A percentile compares a stretch with the other conserved stretches of the same genome.
These are phyloP conservation scores for Syncerus caffer DNA, from an alignment of 2,797 vertebrate species.

Conservation along the genomic window DNA sequence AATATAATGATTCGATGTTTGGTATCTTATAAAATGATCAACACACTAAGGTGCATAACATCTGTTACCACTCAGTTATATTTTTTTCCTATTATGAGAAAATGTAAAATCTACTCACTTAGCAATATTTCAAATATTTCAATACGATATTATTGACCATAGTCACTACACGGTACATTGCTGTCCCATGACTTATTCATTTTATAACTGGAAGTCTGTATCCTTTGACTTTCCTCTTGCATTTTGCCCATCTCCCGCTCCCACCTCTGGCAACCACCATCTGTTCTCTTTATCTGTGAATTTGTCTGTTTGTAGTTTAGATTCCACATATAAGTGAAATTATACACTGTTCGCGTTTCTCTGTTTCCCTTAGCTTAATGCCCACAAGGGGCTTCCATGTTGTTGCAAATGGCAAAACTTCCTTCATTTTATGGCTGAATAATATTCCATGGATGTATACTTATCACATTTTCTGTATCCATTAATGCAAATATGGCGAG, in stretches of 20 bases:
- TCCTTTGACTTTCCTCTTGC: not conserved
- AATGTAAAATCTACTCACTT: not conserved
- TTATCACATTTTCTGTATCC: not conserved
- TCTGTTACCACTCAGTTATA: not conserved
- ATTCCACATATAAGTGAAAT: not conserved
- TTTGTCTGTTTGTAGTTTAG: not conserved
- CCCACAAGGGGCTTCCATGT: not conserved
- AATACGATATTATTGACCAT: not conserved
- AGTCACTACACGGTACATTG: not conserved
- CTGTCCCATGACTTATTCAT: not conserved
- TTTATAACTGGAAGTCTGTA: not conserved
- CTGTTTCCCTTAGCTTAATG: not conserved
- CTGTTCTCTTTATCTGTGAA: not conserved
- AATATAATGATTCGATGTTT: not conserved
- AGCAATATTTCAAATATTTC: not conserved
- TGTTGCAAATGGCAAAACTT: not conserved
- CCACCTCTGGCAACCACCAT: not conserved
- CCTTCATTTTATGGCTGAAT: not conserved
- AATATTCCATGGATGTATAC: not conserved
- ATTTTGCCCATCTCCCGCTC: not conserved
- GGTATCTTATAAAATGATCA: not conserved
- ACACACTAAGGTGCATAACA: not conserved
- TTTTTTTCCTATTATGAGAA: not conserved
- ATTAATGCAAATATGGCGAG: not conserved
- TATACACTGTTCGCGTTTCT: not conserved